Conservation (phyloP, 2,888 invertebrate species). For the Drosophila macrospina region DNA sequence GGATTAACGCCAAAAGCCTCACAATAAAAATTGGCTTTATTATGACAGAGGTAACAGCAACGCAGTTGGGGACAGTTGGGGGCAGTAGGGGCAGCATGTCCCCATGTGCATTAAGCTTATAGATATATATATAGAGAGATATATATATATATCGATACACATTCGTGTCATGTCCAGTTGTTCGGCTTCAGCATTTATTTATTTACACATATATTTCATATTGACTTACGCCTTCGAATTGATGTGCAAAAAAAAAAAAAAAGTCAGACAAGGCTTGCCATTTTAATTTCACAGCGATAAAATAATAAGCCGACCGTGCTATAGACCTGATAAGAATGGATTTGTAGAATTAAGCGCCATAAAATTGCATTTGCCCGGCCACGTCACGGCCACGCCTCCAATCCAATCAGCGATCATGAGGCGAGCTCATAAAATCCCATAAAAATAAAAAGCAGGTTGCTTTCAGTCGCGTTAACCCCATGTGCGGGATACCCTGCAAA, state of each 20-base stretch:
- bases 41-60: constrained; percentile 22
- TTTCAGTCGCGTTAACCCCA: neutral
- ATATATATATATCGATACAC: constrained; percentile 15
- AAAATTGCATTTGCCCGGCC: constrained; percentile 72
- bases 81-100: no score
- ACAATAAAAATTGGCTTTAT: constrained; percentile 57
- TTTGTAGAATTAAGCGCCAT: constrained; percentile 79
- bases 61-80: no score
- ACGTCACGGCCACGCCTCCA: constrained; percentile 3
- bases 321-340: constrained; percentile 60
- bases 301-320: constrained; percentile 69
- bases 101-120: no score
- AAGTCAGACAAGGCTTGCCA: constrained; percentile 33
- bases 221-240: constrained; percentile 8
- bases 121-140: neutral
- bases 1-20: constrained; percentile 63
- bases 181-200: constrained; percentile 34
- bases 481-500: constrained; percentile 1
- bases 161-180: constrained; percentile 36
- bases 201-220: no score
- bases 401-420: constrained; percentile 59
- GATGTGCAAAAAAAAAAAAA: neutral
- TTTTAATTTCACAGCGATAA: constrained; percentile 65
- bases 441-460: constrained; percentile 17
- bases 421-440: constrained; percentile 29